Evolutionary conservation across 2,888 invertebrate species (phyloP).

Genomic region (Pristionchus fissidentatus): DNA sequence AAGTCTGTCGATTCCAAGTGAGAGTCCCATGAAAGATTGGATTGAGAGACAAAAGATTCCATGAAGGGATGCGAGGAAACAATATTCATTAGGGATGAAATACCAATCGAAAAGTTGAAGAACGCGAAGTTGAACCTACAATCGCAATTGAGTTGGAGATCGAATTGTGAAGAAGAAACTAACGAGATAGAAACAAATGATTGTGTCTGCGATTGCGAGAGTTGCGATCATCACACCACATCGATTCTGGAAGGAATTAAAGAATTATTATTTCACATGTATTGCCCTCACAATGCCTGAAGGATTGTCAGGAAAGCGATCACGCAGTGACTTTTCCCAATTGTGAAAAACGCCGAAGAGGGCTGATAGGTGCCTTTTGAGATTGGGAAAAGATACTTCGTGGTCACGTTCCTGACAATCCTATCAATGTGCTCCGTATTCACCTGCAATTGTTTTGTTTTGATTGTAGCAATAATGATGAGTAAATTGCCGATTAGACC

Average conservation of each 20-base stretch:
- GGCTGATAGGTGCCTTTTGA: neutral
- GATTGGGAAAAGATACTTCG: neutral
- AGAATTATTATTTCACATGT: too few relatives aligned
- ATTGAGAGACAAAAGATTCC: conserved; percentile 61
- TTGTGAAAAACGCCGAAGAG: too few relatives aligned
- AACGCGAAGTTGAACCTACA: conserved; percentile 58
- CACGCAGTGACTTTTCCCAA: too few relatives aligned
- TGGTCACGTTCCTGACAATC: neutral
- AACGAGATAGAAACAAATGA: conserved; percentile 61
- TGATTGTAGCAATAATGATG: conserved; percentile 55
- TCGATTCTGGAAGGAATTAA: conserved; percentile 26
- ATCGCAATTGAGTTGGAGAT: neutral
- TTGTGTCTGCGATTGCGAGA: conserved; percentile 54
- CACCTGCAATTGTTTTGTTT: conserved; percentile 53
- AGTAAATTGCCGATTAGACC: conserved; percentile 57
- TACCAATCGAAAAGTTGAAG: conserved; percentile 56
- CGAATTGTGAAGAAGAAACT: neutral
- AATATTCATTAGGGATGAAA: conserved; percentile 53
- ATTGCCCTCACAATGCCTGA: too few relatives aligned
- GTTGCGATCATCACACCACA: conserved; percentile 59
- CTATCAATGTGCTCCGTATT: too few relatives aligned
- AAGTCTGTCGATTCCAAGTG: conserved; percentile 60
- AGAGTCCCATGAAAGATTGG: conserved; percentile 59
- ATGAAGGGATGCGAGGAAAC: conserved; percentile 56
- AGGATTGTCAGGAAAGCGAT: too few relatives aligned